Evolutionary conservation across 1,140 invertebrate species (phyloP), one percentile per base, ranked within the genome.

Genomic region (Oedothorax gibbosus): DNA sequence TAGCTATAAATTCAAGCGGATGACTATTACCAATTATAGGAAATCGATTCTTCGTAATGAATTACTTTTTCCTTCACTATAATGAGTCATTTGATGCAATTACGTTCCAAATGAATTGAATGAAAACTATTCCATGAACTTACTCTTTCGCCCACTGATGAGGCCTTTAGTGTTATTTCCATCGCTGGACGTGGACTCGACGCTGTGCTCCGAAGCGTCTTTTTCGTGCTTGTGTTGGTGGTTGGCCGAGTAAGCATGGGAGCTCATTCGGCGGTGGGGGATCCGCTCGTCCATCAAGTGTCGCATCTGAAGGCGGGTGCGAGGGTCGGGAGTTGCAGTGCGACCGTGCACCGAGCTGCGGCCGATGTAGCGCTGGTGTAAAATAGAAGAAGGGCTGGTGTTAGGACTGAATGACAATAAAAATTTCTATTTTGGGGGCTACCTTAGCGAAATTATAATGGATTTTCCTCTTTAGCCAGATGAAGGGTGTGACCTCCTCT

Each of bases 221-320:
- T 50, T 60, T 8, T n/a, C n/a, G 69, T 62, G 18, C 7, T 73
- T 20, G 57, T 57, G 6, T 35, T 8, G 57, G 80, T 4, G 66
- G 18, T 15, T 12, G 9, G 50, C 50, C 18, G 54, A n/a, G n/a
- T 75, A 66, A n/a, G 18, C 50, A 8, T 76, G 65, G 53, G 53
- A 54, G 57, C 72, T 84, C 3, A 77, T 35, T 12, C 83, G 57
- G 20, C 83, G 11, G 56, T 69, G 83, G 9, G 75, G 83, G 10
- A 85, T 75, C 0, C 81, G 57, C 7, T 84, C 81, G 60, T 84
- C 94, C 54, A 97, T 94, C 90, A 96, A 92, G 49, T 95, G 92
- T 65, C 96, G 92, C 88, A 97, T 96, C 89, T 97, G 97, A 92
- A 96, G 95, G 90, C 96, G 95, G 90, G 96, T 94, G 94, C 90